These are phyloP conservation scores for Drosophila pachea DNA, from an alignment of 1,140 invertebrate species.

Conservation along the genomic window DNA sequence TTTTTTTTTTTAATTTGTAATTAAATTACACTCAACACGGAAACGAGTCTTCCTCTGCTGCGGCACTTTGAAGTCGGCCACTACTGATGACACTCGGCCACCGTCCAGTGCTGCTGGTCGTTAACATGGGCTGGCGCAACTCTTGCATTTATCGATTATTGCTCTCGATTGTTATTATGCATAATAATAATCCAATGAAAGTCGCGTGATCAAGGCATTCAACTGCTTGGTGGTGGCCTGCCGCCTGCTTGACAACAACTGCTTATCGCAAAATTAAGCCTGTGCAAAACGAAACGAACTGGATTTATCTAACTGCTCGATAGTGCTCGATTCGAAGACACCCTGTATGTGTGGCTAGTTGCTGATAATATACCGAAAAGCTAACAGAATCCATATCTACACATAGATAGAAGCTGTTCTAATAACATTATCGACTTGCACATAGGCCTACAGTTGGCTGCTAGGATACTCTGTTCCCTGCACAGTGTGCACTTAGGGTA, in stretches of 20 bases:
- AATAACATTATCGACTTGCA: too few species aligned
- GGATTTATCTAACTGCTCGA: too few species aligned
- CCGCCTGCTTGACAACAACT: slow-evolving; percentile 11
- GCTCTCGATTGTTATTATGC: slow-evolving; percentile 15
- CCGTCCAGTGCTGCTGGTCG: neutral
- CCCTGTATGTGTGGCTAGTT: too few species aligned
- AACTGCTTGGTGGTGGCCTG: neutral
- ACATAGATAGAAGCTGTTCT: too few species aligned
- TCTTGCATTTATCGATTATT: slow-evolving; percentile 20
- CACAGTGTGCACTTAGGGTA: neutral
- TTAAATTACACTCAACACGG: slow-evolving; percentile 64
- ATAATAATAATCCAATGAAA: slow-evolving; percentile 2
- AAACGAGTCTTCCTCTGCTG: slow-evolving; percentile 43
- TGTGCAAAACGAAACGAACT: too few species aligned
- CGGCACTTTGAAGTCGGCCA: slow-evolving; percentile 23
- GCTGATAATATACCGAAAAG: too few species aligned
- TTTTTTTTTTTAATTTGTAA: slow-evolving; percentile 61
- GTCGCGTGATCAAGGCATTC: slow-evolving; percentile 10
- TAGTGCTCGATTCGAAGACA: too few species aligned
- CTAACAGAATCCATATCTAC: too few species aligned
- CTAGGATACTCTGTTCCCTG: too few species aligned
- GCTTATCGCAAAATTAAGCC: slow-evolving; percentile 14
- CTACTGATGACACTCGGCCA: neutral
- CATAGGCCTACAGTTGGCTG: too few species aligned
- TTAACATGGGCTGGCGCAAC: neutral